A percentile compares a stretch with the other conserved stretches of the same genome.
These are phyloP conservation scores for Troilus luridus DNA, from an alignment of 2,888 invertebrate genomes.

Conservation along the genomic window DNA sequence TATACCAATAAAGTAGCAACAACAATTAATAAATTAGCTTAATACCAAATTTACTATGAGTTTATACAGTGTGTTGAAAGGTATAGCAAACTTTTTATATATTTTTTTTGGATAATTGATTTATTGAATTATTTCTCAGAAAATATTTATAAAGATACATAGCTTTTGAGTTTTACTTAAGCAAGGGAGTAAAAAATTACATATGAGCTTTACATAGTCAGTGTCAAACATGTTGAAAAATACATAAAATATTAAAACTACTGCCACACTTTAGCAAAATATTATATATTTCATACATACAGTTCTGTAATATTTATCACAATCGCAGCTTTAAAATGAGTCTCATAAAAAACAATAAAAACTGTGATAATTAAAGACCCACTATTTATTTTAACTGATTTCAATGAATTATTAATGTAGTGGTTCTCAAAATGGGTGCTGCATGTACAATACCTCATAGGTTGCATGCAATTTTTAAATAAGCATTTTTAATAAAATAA, in stretches of 20 bases:
- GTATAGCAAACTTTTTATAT: background rate
- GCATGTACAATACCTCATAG: too few relatives aligned
- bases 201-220: background rate
- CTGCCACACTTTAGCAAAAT: background rate
- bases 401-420: background rate
- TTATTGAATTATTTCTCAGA: background rate
- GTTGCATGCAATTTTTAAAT: too few relatives aligned
- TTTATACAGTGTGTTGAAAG: too few relatives aligned
- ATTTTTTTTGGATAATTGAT: background rate
- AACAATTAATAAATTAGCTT: too few relatives aligned
- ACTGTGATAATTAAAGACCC: too few relatives aligned
- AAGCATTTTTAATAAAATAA: too few relatives aligned
- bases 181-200: conserved; percentile 8
- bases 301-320: conserved; percentile 6
- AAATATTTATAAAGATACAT: conserved; percentile 7
- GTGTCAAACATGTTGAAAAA: background rate
- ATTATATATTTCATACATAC: background rate
- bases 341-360: background rate
- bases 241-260: background rate
- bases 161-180: background rate
- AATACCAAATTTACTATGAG: too few relatives aligned
- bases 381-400: background rate
- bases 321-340: conserved; percentile 43
- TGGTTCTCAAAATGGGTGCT: too few relatives aligned
- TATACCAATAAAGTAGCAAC: too few relatives aligned